A percentile compares a stretch with the other conserved stretches of the same genome.
Conservation (phyloP, 2,888 invertebrate species). For the Ectemnius continuus region DNA sequence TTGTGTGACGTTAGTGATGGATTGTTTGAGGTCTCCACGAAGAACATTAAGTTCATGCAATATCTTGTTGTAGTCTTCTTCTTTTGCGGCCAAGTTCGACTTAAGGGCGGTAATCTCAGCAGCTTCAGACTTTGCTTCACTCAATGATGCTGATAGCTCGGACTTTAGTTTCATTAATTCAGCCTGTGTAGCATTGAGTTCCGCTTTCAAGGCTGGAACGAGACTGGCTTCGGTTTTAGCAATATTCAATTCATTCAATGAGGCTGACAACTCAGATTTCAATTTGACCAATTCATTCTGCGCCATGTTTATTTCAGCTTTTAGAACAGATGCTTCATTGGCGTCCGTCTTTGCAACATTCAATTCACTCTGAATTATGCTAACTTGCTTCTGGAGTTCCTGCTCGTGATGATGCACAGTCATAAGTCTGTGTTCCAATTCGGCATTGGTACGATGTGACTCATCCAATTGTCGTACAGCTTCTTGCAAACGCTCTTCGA, state of each 20-base stretch:
- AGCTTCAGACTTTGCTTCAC: constrained; percentile 60
- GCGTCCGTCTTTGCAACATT: constrained; percentile 71
- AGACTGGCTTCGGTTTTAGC: constrained; percentile 65
- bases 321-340: constrained; percentile 71
- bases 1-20: constrained; percentile 79
- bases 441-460: constrained; percentile 79
- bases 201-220: constrained; percentile 54
- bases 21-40: constrained; percentile 74
- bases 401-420: constrained; percentile 80
- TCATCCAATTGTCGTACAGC: constrained; percentile 82
- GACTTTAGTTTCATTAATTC: constrained; percentile 64
- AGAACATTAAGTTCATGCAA: constrained; percentile 63
- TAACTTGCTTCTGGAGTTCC: constrained; percentile 79
- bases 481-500: constrained; percentile 80
- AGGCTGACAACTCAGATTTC: constrained; percentile 63
- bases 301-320: constrained; percentile 70
- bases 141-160: constrained; percentile 60
- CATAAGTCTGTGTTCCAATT: constrained; percentile 80
- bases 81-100: constrained; percentile 44
- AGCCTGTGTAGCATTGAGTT: constrained; percentile 37
- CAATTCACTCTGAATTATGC: constrained; percentile 74
- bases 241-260: constrained; percentile 54
- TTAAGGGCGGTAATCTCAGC: constrained; percentile 57
- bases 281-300: constrained; percentile 67
- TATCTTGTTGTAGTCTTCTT: constrained; percentile 65